These are phyloP conservation scores for Maccullochella peelii DNA, from an alignment of 2,113 vertebrate species.

Conservation along the genomic window DNA sequence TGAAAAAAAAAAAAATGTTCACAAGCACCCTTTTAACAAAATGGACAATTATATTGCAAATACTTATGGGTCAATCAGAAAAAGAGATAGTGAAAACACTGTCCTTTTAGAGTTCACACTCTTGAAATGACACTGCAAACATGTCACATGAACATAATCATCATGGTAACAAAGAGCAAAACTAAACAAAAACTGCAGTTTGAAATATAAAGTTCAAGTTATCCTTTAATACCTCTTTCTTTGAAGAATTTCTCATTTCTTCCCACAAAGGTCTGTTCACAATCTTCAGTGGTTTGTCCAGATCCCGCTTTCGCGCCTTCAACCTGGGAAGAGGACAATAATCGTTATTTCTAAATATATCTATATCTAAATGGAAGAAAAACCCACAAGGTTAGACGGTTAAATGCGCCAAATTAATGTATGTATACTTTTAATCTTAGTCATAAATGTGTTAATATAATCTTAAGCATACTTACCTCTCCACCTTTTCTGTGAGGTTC, in stretches of 20 bases:
- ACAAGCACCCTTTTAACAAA: neutral
- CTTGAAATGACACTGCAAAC: neutral
- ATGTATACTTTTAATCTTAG: too few species aligned
- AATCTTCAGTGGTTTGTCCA: conserved; percentile 74
- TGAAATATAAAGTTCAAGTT: neutral
- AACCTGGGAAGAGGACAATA: conserved; percentile 65
- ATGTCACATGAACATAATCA: neutral
- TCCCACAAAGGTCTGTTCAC: conserved; percentile 78
- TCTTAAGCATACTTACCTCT: conserved; percentile 81
- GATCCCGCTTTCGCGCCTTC: conserved; percentile 74
- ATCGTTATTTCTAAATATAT: too few species aligned
- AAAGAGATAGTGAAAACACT: neutral
- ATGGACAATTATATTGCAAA: too few species aligned
- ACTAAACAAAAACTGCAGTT: neutral
- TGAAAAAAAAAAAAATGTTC: neutral
- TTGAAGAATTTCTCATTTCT: conserved; percentile 69
- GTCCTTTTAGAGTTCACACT: neutral
- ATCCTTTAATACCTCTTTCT: conserved; percentile 74
- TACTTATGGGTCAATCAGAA: neutral
- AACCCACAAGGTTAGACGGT: neutral
- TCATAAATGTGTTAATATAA: neutral
- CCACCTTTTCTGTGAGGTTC: conserved; percentile 83
- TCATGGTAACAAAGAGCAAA: neutral
- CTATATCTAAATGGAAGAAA: too few species aligned
- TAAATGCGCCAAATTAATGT: neutral